Evolutionary conservation across 1,140 invertebrate species (phyloP), one percentile per base, ranked within the genome.

Genomic region (Eumeta japonica): DNA sequence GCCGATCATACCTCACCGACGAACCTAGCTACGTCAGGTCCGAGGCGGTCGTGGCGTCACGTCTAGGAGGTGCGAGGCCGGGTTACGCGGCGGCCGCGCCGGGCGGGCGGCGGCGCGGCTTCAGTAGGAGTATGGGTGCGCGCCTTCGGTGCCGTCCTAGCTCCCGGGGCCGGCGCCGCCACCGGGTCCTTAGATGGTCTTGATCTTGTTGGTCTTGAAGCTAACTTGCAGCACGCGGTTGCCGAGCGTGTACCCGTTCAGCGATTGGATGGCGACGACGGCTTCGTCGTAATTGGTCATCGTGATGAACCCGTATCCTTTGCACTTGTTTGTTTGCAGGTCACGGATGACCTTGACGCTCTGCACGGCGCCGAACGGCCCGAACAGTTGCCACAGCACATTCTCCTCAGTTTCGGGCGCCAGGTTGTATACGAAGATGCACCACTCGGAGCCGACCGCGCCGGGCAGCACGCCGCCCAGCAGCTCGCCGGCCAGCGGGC

Each of bases 201-300:
- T 92, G 77, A 87, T 90, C 79, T 92, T 92, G 79, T 90, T 91
- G 63, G 90, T 94, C 82, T 95, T 96, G 83, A 98, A 98, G 73
- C 93, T 97, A 61, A 99, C 96, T 82, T 99, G 96, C 55, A 99
- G 85, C 45, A 97, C 92, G 37, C 96, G 85, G 78, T 97, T 97
- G 57, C 94, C 94, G 48, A 99, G 82, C 45, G 92, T 94, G 78
- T 97, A 98, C 35, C 96, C 96, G 77, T 99, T 98, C 40, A 99
- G 83, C 44, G 92, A 94, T 74, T 96, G 93, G 56, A 99, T 98
- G 36, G 97, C 96, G 43, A 96, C 88, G 15, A 97, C 85, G 10
- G 96, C 94, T 68, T 98, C 96, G 71, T 98, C 95, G 78, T 98
- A 98, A 76, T 98, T 97, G 56, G 94, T 97, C 97, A 99, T 99